Conservation (phyloP, 2,888 invertebrate genomes). For the Caenorhabditis panamensis region DNA sequence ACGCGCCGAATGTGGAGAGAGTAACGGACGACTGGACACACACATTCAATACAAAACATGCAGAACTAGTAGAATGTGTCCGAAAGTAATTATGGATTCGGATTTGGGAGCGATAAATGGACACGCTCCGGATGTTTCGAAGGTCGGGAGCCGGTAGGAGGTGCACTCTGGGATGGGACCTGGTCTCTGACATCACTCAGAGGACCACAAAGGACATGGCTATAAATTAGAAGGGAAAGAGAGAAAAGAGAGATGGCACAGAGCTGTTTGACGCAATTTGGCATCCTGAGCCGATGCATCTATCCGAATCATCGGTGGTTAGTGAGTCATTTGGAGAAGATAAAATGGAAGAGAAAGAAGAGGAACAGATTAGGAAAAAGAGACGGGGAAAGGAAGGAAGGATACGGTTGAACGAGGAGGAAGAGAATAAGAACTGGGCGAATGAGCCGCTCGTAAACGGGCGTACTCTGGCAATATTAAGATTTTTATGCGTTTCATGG, state of each 20-base stretch:
- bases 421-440: neutral
- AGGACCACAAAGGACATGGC: conserved; percentile 9
- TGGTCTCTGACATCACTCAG: neutral
- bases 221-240: conserved; percentile 1
- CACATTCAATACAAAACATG: neutral
- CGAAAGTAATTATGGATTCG: conserved; percentile 14
- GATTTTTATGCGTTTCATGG: conserved; percentile 47
- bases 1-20: conserved; percentile 3
- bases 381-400: neutral
- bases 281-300: neutral
- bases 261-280: conserved; percentile 15
- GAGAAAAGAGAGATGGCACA: neutral
- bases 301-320: conserved; percentile 1
- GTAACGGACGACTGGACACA: conserved; percentile 28
- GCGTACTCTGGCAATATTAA: conserved; percentile 43
- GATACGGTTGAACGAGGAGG: neutral
- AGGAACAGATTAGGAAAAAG: conserved; percentile 6
- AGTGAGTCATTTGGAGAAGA: conserved; percentile 5
- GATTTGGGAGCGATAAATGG: conserved; percentile 9
- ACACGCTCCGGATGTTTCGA: neutral
- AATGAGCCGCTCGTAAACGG: conserved; percentile 49
- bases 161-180: neutral
- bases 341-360: neutral
- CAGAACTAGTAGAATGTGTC: conserved; percentile 29
- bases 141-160: neutral